Evolutionary conservation across 1,140 invertebrate genomes (phyloP), one percentile per base, ranked within the genome.

Genomic region (Matsumurasca onukii): DNA sequence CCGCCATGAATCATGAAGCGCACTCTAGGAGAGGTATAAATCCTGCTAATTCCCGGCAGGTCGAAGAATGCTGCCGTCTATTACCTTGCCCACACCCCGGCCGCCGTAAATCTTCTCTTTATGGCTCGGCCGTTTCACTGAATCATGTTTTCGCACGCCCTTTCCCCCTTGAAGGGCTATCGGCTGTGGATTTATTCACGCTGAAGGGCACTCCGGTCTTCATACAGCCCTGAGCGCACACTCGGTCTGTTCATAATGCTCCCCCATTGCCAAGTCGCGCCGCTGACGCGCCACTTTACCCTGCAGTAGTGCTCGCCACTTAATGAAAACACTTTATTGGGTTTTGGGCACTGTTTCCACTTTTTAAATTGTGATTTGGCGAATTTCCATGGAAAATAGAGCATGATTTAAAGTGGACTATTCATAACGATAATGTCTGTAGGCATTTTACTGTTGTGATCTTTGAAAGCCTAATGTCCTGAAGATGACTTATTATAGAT

Each of bases 111-210:
- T 59, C 55, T 59, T 59, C 30, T 59, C 55, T 59, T 59, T 59
- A 59, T 59, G 55, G 55, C 55, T 2, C 34, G 25, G 15, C 25
- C 25, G 55, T 59, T 59, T 29, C 55, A 59, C 22, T 59, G 55
- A 59, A 59, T 59, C 55, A 59, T 59, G 55, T 59, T 59, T 59
- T 59, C 55, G 55, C 55, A 59, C 55, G 55, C 55, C 55, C 55
- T 9, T 27, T 59, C 9, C 24, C 55, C 55, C 55, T 59, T 59
- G 24, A 59, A 59, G 55, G 9, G 24, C 55, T 59, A 59, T 59
- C 24, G 55, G 30, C 55, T 27, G 22, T 29, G 24, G 30, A 59
- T 59, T 25, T 59, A 59, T 59, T 59, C 55, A 59, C 15, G 30
- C 9, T 2, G 25, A 27, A 25, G 55, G 15, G 3, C 25, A 12